phyloP scores from a whole-genome alignment of 2,797 vertebrate genomes.

The Graptemys geographica region DNA sequence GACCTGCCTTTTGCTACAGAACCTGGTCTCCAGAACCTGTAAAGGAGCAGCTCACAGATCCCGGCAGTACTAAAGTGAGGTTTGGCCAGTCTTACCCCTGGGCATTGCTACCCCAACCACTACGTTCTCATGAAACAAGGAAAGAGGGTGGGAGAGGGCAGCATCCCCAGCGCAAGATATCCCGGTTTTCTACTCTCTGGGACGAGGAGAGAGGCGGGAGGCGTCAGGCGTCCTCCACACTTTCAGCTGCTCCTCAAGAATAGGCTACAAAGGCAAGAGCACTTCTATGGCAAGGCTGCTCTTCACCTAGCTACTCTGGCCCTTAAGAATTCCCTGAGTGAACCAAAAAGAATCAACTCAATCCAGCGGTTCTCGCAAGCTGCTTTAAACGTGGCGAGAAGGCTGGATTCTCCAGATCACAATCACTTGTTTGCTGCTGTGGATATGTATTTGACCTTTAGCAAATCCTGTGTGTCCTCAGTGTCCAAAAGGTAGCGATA shows the following conservation, averaged over 20 bases:
- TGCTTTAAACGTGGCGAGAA: background rate
- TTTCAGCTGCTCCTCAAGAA: no score
- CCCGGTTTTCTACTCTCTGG: no score
- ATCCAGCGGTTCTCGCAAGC: no score
- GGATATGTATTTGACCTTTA: background rate
- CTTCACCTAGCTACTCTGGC: background rate
- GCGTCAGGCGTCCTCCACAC: no score
- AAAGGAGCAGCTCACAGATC: background rate
- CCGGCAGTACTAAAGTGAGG: no score
- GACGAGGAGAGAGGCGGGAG: no score
- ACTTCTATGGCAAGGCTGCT: background rate
- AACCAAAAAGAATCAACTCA: background rate
- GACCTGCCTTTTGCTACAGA: background rate
- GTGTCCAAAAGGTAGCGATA: rapidly evolving
- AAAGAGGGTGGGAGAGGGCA: no score
- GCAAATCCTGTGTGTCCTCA: rapidly evolving
- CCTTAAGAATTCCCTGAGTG: background rate
- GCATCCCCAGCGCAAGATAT: no score
- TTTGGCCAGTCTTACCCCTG: no score
- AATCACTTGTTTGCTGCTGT: background rate
- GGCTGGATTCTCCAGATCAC: background rate
- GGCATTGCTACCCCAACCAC: no score
- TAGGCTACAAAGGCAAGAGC: background rate
- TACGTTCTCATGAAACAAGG: no score
- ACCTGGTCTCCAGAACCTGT: background rate